These are phyloP conservation scores for Tragelaphus eurycerus DNA, from an alignment of 2,797 vertebrate genomes.

Conservation along the genomic window DNA sequence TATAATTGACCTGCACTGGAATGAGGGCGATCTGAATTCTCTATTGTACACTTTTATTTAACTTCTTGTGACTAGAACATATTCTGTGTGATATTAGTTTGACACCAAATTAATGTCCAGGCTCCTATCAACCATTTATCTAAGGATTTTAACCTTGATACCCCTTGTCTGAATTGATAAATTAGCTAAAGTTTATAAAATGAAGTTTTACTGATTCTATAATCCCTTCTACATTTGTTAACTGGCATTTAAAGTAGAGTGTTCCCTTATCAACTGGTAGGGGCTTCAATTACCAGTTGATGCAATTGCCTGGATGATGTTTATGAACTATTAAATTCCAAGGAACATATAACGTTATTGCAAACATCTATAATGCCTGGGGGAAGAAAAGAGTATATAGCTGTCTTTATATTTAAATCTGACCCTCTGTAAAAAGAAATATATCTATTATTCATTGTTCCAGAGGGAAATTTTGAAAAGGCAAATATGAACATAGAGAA, in stretches of 20 bases:
- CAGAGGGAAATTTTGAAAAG: neutral
- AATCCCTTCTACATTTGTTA: neutral
- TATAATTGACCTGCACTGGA: neutral
- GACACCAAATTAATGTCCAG: neutral
- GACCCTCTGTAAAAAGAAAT: neutral
- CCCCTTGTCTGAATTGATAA: neutral
- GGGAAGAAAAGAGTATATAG: neutral
- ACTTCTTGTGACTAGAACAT: neutral
- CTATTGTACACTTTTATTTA: neutral
- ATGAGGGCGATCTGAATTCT: neutral
- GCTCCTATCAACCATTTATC: neutral
- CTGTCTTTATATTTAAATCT: neutral
- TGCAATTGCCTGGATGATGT: neutral
- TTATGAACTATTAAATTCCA: neutral
- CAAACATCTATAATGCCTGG: neutral
- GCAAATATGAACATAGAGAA: neutral
- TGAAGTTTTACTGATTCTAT: neutral
- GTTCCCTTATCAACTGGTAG: neutral
- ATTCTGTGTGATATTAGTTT: neutral
- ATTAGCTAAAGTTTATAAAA: neutral
- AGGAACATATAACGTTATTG: neutral
- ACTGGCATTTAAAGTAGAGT: neutral
- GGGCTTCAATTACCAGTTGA: neutral
- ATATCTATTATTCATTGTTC: neutral
- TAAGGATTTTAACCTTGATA: neutral